A percentile compares a stretch with the other conserved stretches of the same genome.
phyloP scores from a whole-genome alignment of 2,888 invertebrate species.

The Drosophila setosimentum region DNA sequence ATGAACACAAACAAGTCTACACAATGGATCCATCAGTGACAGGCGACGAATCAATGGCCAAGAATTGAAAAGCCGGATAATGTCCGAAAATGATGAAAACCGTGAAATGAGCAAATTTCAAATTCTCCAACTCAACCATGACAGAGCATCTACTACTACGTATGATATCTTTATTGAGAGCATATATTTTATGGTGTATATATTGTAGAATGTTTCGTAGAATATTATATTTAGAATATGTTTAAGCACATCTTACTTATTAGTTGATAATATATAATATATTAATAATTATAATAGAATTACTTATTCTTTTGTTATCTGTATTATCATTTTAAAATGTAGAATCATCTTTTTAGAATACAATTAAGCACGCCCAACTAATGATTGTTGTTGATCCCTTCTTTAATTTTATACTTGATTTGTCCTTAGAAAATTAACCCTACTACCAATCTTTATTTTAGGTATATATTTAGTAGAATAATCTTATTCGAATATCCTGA shows the following conservation, averaged over 20 bases:
- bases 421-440: rapidly evolving
- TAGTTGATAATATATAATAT: neutral
- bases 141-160: neutral
- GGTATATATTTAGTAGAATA: neutral
- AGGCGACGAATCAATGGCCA: constrained; percentile 47
- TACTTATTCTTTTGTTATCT: no score
- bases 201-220: no score
- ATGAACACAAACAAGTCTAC: constrained; percentile 43
- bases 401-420: neutral
- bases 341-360: neutral
- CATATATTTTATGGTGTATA: neutral
- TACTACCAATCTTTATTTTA: neutral
- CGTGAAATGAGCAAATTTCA: constrained; percentile 76
- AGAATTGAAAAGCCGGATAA: constrained; percentile 49
- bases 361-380: neutral
- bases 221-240: neutral
- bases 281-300: no score
- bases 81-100: constrained; percentile 49
- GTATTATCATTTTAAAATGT: neutral
- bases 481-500: neutral
- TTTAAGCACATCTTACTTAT: neutral
- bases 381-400: neutral
- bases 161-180: neutral
- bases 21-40: constrained; percentile 56
- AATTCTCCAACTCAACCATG: constrained; percentile 17